Conservation (phyloP, 2,888 invertebrate species). For the Lycocerus yunnanus region DNA sequence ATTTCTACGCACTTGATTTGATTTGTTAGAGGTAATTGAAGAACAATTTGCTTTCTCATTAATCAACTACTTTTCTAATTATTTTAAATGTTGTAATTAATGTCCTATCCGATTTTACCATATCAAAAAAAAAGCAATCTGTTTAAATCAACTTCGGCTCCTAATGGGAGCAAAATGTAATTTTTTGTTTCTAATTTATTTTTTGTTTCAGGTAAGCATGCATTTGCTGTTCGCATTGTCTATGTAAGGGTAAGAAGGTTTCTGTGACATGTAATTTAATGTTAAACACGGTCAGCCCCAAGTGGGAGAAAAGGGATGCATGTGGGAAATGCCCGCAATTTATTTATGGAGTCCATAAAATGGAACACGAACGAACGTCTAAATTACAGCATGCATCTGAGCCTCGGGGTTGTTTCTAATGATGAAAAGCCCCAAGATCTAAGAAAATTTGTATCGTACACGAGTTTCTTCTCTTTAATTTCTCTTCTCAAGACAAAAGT, state of each 20-base stretch:
- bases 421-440: background rate
- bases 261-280: background rate
- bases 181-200: background rate
- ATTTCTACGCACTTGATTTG: background rate
- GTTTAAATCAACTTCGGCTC: background rate
- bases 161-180: background rate
- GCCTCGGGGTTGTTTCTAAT: background rate
- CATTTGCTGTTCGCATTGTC: background rate
- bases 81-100: background rate
- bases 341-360: background rate
- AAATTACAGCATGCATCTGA: background rate
- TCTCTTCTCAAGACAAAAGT: background rate
- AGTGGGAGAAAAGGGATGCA: background rate
- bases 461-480: no score
- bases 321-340: background rate
- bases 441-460: background rate
- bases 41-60: background rate
- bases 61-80: background rate
- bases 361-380: background rate
- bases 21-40: background rate
- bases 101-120: no score
- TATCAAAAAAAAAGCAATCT: no score
- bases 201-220: background rate
- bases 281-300: background rate
- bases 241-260: background rate